phyloP scores from a whole-genome alignment of 2,797 vertebrate genomes.

The Enteromius treurensis region DNA sequence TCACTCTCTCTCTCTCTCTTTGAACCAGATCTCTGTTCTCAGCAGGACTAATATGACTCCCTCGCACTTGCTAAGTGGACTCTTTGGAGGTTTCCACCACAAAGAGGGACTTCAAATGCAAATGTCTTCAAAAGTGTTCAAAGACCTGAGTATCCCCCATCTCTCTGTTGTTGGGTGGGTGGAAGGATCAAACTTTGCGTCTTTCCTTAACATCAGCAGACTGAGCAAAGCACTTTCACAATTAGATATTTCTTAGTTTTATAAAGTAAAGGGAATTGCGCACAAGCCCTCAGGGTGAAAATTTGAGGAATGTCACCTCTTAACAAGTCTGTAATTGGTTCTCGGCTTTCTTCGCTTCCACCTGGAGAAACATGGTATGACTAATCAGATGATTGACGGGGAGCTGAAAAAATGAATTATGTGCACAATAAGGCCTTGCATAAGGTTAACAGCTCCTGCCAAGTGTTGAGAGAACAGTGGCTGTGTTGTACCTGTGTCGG shows the following conservation, averaged over 20 bases:
- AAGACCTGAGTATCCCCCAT: constrained; percentile 6
- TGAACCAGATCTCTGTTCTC: constrained; percentile 39
- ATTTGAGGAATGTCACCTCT: constrained; percentile 35
- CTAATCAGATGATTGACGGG: constrained; percentile 42
- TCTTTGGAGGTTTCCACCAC: constrained; percentile 38
- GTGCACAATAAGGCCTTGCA: constrained; percentile 36
- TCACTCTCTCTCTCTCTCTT: constrained; percentile 15
- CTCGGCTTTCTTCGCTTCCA: constrained; percentile 36
- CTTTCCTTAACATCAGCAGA: constrained; percentile 19
- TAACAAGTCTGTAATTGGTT: constrained; percentile 45
- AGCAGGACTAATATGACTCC: constrained; percentile 36
- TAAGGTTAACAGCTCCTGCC: constrained; percentile 36
- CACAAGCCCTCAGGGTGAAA: constrained; percentile 30
- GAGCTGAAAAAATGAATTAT: constrained; percentile 35
- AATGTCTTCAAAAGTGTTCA: not conserved
- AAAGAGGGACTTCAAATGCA: constrained; percentile 28
- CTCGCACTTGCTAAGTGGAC: constrained; percentile 35
- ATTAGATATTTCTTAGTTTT: constrained; percentile 35
- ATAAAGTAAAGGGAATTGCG: constrained; percentile 5
- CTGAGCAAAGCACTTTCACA: constrained; percentile 25
- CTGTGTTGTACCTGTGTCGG: constrained; percentile 26
- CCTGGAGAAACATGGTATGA: constrained; percentile 37
- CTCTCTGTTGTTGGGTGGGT: constrained; percentile 14
- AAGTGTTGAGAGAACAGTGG: constrained; percentile 39
- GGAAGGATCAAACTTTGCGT: constrained; percentile 19